Percentiles rank a stretch among this genome's conserved stretches.
Evolutionary conservation across 2,888 invertebrate species (phyloP).

Genomic region (Drosophila ustulata): DNA sequence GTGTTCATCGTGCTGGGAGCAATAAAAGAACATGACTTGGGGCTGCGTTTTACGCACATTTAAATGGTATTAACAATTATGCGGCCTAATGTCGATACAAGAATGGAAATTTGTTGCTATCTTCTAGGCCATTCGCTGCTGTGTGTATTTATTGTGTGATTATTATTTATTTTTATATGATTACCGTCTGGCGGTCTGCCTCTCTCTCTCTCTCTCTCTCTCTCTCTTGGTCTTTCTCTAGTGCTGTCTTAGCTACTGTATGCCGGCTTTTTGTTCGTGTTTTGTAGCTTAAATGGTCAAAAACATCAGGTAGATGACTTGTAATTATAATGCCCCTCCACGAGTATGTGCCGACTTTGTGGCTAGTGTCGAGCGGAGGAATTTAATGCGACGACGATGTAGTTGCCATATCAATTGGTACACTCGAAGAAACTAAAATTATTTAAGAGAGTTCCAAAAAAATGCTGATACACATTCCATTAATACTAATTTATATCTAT

Average conservation of each 20-base stretch:
- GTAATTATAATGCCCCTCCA: constrained; percentile 67
- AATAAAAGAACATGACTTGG: constrained; percentile 64
- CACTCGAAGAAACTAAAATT: constrained; percentile 46
- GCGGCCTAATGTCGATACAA: constrained; percentile 62
- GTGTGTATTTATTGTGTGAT: constrained; percentile 65
- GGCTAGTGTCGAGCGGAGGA: constrained; percentile 20
- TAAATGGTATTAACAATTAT: constrained; percentile 77
- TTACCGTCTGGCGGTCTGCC: constrained; percentile 43
- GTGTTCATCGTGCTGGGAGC: neutral
- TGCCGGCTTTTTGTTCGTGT: constrained; percentile 47
- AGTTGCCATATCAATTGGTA: constrained; percentile 54
- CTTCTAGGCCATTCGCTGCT: constrained; percentile 19
- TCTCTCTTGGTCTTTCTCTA: neutral
- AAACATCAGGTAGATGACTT: constrained; percentile 80
- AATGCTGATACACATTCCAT: no score
- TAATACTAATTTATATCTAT: no score
- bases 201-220: neutral
- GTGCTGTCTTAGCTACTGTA: constrained; percentile 57
- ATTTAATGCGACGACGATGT: constrained; percentile 43
- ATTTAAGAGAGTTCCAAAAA: no score
- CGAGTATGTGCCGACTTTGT: constrained; percentile 30
- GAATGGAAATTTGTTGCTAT: constrained; percentile 73
- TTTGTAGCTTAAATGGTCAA: constrained; percentile 78
- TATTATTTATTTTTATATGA: constrained; percentile 72
- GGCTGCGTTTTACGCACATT: constrained; percentile 56